A percentile compares a stretch with the other conserved stretches of the same genome.
These are phyloP conservation scores for Nymphalis urticae DNA, from an alignment of 2,888 invertebrate genomes.

Conservation along the genomic window DNA sequence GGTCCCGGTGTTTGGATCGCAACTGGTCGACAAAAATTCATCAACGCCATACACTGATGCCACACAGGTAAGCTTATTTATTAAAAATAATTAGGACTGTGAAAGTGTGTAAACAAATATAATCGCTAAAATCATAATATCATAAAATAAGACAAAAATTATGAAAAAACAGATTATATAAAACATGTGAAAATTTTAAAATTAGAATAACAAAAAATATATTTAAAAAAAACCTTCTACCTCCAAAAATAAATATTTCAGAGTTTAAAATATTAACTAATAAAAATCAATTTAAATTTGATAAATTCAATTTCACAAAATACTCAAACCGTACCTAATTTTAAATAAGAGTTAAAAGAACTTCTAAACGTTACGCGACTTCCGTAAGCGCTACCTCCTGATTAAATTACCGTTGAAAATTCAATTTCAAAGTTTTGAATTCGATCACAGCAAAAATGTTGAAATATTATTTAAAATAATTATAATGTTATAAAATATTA, in stretches of 20 bases:
- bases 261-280: too few relatives aligned
- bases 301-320: neutral
- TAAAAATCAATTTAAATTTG: neutral
- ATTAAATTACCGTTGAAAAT: conserved; percentile 33
- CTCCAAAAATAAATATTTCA: too few relatives aligned
- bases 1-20: conserved; percentile 92
- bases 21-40: conserved; percentile 94
- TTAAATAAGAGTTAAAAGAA: conserved; percentile 23
- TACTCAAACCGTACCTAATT: neutral
- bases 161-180: neutral
- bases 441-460: conserved; percentile 18
- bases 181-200: neutral
- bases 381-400: conserved; percentile 32
- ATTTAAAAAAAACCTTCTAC: too few relatives aligned
- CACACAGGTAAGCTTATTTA: conserved; percentile 90
- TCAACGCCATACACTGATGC: conserved; percentile 98
- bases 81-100: conserved; percentile 27
- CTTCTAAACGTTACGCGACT: conserved; percentile 27
- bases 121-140: neutral
- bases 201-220: neutral
- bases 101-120: conserved; percentile 34
- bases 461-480: neutral
- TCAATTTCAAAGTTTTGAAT: conserved; percentile 29
- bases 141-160: conserved; percentile 14
- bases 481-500: neutral